Conservation (phyloP, 2,113 vertebrate species). For the Bagarius yarrelli region DNA sequence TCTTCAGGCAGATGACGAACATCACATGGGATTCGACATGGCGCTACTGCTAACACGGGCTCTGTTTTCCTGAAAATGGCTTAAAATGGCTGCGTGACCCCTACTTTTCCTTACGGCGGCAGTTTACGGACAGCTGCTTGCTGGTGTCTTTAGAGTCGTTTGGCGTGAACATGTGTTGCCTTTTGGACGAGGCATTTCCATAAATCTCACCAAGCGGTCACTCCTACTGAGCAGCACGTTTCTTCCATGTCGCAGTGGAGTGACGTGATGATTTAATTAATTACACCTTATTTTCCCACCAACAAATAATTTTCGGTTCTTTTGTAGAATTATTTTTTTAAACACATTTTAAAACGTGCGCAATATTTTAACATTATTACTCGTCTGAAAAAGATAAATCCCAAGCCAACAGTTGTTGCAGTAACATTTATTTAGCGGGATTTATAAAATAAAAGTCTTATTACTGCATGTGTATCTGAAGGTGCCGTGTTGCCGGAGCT, state of each 20-base stretch:
- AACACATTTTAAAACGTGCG: too few species aligned
- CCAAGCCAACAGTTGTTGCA: too few species aligned
- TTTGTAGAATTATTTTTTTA: too few species aligned
- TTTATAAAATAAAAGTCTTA: neutral
- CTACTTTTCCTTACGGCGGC: too few species aligned
- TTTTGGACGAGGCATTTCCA: neutral
- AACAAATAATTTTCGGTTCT: too few species aligned
- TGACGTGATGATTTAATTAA: neutral
- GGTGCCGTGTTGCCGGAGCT: neutral
- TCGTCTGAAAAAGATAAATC: too few species aligned
- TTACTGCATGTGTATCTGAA: neutral
- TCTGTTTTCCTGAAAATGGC: too few species aligned
- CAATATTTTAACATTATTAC: too few species aligned
- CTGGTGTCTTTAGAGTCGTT: neutral
- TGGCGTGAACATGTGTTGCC: neutral
- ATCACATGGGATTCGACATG: neutral
- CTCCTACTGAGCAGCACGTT: neutral
- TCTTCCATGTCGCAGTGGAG: neutral
- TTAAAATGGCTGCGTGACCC: neutral
- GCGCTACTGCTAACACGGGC: neutral
- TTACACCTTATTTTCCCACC: too few species aligned
- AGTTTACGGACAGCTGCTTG: neutral
- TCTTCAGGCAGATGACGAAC: neutral
- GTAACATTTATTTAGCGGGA: too few species aligned
- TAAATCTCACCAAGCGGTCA: neutral